Evolutionary conservation across 23 tunicate species (phyloP), one percentile per base, ranked within the genome.

Genomic region (Ascidia mentula): DNA sequence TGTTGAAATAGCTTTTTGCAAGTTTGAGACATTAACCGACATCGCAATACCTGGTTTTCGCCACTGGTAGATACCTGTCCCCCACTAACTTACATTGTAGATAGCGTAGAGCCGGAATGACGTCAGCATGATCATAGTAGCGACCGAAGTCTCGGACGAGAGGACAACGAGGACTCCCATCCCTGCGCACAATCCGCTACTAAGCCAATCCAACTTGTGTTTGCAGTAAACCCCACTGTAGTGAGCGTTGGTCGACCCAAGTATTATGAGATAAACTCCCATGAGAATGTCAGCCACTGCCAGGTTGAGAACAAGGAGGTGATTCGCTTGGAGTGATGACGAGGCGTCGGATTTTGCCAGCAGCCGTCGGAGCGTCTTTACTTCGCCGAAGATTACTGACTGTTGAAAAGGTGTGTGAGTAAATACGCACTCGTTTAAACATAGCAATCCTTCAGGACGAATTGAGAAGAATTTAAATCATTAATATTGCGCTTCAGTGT

Each of bases 121-220:
- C 15, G 90, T 74, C 5, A 87, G 59, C 53, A 74, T 31, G n/a
- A 87, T 59, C 40, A 87, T 45, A 2, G 80, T 87, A 15, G 74
- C 7, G 15, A 87, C 85, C 18, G 90, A 80, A 22, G 85, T 40
- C 69, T 87, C 90, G 60, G 85, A 80, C 32, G 90, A 79, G 18
- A 87, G n/a, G 31, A 80, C 85, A 38, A 83, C 83, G 74, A 87
- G 38, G 34, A 78, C 85, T 12, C 90, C 90, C 77, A 87, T 87
- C 0, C 34, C 69, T 6, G 6, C 37, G 72, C 90, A 87, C 12
- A 73, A 45, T 7, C 0, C 7, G 32, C 85, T 70, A 32, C 79
- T 78, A 38, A 70, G 53, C 90, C 90, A 87, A 8, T 17, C 37
- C 12, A 72, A 38, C n/a, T 40, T 20, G 20, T 73, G 24, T 39